Evolutionary conservation across 2,797 vertebrate genomes (phyloP), one percentile per base, ranked within the genome.

Genomic region (Trachurus trachurus): DNA sequence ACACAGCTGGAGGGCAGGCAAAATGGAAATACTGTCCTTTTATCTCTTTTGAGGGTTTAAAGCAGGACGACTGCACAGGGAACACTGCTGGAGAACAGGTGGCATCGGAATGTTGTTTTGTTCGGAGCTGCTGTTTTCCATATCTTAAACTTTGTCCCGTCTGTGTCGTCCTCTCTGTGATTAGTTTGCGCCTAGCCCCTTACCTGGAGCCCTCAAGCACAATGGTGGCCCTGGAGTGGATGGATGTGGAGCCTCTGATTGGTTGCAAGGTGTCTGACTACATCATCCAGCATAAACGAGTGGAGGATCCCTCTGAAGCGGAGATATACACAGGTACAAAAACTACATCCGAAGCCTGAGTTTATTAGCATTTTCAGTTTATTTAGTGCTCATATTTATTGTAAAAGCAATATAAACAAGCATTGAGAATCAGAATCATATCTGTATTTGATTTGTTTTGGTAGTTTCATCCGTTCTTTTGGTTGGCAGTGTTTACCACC

Each of bases 231-330:
- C 92, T 99, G 84, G 98, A 99, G 87, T 99, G 98, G 98, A 89
- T 96, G 52, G 98, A 99, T 4, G 96, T 99, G 64, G 98, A 99
- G 81, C 97, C 97, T 19, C 93, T 97, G 80, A 98, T 99, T 31
- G 98, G 98, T 76, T 98, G 95, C 22, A 99, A 98, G 90, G 95
- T 99, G 68, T 97, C 98, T 0, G 98, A 99, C 92, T 99, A 99
- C 11, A 91, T 99, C 90, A 95, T 99, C 71, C 98, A 99, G 82
- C 97, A 99, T 88, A 99, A 99, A 93, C 96, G 97, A 80, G 96
- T 99, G 68, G 98, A 99, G 71, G 97, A 99, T 80, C 98, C 97
- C 29, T 97, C 96, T 0, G 98, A 99, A 81, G 98, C 98, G 0
- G 97, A 99, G 78, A 96, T 99, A 82, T 99, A 99, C 91, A 99